phyloP scores from a whole-genome alignment of 1,140 invertebrate species.

The Eulimnadia texana region DNA sequence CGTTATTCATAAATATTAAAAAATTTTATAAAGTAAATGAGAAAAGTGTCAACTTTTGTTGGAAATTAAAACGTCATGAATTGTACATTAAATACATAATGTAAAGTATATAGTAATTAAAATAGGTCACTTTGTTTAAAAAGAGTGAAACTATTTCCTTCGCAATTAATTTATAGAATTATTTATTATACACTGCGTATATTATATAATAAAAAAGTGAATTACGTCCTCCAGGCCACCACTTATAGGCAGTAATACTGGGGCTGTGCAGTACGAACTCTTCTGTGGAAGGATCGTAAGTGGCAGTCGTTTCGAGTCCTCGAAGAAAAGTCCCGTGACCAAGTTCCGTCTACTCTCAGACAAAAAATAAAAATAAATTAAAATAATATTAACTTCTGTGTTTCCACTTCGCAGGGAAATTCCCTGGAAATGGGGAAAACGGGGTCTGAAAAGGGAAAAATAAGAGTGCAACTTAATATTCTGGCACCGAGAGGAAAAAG shows the following conservation, averaged over 20 bases:
- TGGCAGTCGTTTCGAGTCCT: constrained; percentile 79
- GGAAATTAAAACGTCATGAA: too few relatives aligned
- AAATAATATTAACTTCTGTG: background rate
- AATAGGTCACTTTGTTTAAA: constrained; percentile 13
- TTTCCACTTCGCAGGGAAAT: too few relatives aligned
- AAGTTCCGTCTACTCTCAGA: constrained; percentile 50
- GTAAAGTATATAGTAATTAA: background rate
- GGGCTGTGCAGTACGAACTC: constrained; percentile 82
- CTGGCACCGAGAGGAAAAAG: too few relatives aligned
- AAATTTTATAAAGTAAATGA: too few relatives aligned
- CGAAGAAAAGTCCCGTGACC: constrained; percentile 86
- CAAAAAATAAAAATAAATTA: background rate
- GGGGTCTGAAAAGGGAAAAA: too few relatives aligned
- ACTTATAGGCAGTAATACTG: constrained; percentile 75
- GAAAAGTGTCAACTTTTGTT: too few relatives aligned
- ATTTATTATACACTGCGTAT: too few relatives aligned
- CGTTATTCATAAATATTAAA: too few relatives aligned
- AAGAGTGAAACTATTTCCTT: background rate
- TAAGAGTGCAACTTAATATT: too few relatives aligned
- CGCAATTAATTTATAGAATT: background rate
- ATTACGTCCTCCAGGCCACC: constrained; percentile 86
- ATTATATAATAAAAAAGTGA: too few relatives aligned
- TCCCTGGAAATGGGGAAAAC: too few relatives aligned
- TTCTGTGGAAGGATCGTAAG: constrained; percentile 65
- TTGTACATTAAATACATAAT: too few relatives aligned